Evolutionary conservation across 2,888 invertebrate genomes (phyloP), one percentile per base, ranked within the genome.

Genomic region (Eilema griseolum): DNA sequence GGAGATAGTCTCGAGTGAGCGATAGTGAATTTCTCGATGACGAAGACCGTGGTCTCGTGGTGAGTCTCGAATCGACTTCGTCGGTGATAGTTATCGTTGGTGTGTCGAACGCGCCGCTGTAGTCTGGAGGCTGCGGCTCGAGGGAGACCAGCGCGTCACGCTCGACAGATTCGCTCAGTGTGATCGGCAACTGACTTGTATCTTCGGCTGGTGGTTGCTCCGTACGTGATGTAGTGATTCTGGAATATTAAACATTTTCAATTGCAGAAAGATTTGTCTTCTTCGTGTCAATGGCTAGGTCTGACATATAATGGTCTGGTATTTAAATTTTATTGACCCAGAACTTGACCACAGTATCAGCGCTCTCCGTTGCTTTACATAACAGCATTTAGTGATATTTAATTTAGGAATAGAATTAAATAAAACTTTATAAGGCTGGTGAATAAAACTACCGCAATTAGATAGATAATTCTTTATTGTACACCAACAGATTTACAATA

Each of bases 101-200:
- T 0, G 90, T 71, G 1, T 88, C 70, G 79, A 86, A 86, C 0
- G 85, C 87, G 3, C 88, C 89, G 83, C 81, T 86, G 83, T 91
- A 89, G 2, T 88, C 81, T 0, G 92, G 89, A 7, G 90, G 89
- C 5, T 85, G 87, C 0, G 87, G 69, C 12, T 87, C 85, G 1
- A 78, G 61, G 0, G 85, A 69, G 0, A 73, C 76, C 0, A 73
- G 74, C 0, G 70, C 24, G n/a, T 89, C 89, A 2, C 91, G 86
- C 71, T 93, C 94, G 4, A 95, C 91, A 4, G 89, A 89, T 71
- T 94, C 94, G 88, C 95, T 95, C 0, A 95, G 75, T 24, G 94
- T 93, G 85, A 93, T 92, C 24, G 94, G 94, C 8, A 93, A 83
- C 74, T 92, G 94, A 62, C 92, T 83, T 73, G 89, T 84, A 59